phyloP scores from a whole-genome alignment of 2,113 vertebrate species.

The Miniopterus natalensis region DNA sequence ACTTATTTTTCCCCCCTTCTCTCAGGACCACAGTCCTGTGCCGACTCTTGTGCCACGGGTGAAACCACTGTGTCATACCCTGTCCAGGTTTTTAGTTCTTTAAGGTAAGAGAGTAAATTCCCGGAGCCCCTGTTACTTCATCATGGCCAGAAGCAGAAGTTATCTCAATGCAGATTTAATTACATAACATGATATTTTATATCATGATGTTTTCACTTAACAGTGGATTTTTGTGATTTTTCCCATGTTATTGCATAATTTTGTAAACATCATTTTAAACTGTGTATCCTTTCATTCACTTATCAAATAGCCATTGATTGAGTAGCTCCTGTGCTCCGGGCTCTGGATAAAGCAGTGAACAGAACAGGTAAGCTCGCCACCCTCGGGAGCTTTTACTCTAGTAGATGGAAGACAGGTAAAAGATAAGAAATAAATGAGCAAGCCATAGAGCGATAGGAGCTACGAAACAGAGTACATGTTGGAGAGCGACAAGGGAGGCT shows the following conservation, averaged over 20 bases:
- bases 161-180: neutral
- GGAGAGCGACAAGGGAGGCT: neutral
- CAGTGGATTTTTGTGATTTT: neutral
- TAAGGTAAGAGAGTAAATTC: neutral
- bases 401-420: neutral
- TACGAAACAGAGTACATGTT: neutral
- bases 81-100: neutral
- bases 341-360: neutral
- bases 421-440: slow-evolving; percentile 29
- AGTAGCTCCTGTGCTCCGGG: neutral
- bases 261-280: neutral
- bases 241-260: neutral
- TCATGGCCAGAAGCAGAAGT: neutral
- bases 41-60: neutral
- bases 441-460: neutral
- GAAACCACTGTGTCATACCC: neutral
- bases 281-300: neutral
- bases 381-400: neutral
- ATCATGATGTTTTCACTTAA: neutral
- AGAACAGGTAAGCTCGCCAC: neutral
- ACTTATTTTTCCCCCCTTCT: neutral
- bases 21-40: neutral
- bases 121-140: neutral
- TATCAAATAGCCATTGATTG: neutral
- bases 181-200: neutral